Percentiles rank a stretch among this genome's conserved stretches.
Conservation (phyloP, 2,888 invertebrate genomes). For the Latheticus oryzae region DNA sequence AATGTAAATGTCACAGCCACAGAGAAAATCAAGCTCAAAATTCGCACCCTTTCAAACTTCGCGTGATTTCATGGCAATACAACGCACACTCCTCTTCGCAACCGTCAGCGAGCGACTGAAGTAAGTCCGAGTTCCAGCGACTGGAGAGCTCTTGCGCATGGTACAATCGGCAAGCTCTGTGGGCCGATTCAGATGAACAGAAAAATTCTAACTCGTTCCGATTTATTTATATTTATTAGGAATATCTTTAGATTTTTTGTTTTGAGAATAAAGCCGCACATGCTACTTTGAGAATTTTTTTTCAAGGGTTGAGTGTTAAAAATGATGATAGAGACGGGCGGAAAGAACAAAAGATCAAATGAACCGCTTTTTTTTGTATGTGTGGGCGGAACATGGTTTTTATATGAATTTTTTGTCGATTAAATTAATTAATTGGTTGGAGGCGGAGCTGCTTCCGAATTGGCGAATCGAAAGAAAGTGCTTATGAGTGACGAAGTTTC, state of each 20-base stretch:
- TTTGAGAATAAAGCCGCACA: slow-evolving; percentile 23
- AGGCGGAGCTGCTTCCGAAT: slow-evolving; percentile 15
- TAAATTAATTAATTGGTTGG: slow-evolving; percentile 16
- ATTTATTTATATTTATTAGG: slow-evolving; percentile 58
- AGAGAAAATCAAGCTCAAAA: slow-evolving; percentile 33
- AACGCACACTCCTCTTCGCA: slow-evolving; percentile 1
- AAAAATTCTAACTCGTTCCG: slow-evolving; percentile 59
- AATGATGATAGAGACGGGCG: background rate
- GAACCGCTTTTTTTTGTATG: slow-evolving; percentile 12
- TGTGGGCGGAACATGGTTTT: slow-evolving; percentile 18
- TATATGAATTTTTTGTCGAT: slow-evolving; percentile 8
- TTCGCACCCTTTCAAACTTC: slow-evolving; percentile 40
- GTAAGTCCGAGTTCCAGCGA: slow-evolving; percentile 9
- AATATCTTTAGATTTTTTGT: slow-evolving; percentile 45
- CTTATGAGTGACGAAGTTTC: no score
- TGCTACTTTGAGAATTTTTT: slow-evolving; percentile 27
- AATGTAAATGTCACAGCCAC: slow-evolving; percentile 50
- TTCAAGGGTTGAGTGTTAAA: background rate
- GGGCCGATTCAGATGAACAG: slow-evolving; percentile 54
- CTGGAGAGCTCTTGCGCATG: slow-evolving; percentile 24
- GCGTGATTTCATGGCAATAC: slow-evolving; percentile 23
- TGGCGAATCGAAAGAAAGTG: slow-evolving; percentile 1
- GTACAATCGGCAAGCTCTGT: slow-evolving; percentile 44
- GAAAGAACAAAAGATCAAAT: no score
- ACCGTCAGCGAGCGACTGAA: slow-evolving; percentile 34